These are phyloP conservation scores for Athene noctua DNA, from an alignment of 2,113 vertebrate genomes.

Conservation along the genomic window DNA sequence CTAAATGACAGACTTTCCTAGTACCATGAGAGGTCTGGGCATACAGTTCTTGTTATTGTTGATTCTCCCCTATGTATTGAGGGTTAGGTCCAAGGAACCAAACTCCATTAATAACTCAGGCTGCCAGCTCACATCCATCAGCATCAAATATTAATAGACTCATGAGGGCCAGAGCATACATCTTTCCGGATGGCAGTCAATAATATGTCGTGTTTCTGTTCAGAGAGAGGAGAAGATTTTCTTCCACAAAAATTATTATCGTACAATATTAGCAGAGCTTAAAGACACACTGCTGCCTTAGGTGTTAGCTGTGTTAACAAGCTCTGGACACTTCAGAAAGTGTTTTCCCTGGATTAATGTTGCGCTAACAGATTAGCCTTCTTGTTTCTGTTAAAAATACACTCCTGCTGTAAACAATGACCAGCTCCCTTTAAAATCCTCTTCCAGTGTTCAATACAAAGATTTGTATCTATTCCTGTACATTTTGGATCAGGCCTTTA, in stretches of 20 bases:
- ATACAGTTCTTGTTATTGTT: neutral
- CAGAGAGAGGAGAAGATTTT: slow-evolving; percentile 26
- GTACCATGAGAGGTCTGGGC: neutral
- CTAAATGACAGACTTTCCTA: neutral
- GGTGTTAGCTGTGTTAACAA: slow-evolving; percentile 42
- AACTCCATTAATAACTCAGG: slow-evolving; percentile 56
- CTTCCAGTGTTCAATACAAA: neutral
- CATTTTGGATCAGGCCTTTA: neutral
- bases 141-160: slow-evolving; percentile 70
- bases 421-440: neutral
- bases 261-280: slow-evolving; percentile 44
- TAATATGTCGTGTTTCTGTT: slow-evolving; percentile 50
- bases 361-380: neutral
- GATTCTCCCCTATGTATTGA: neutral
- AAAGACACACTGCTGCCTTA: slow-evolving; percentile 20
- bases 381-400: neutral
- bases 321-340: neutral
- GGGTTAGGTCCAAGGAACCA: slow-evolving; percentile 22
- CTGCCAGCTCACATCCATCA: slow-evolving; percentile 62
- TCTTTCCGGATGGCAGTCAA: slow-evolving; percentile 49
- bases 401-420: neutral
- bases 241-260: slow-evolving; percentile 43
- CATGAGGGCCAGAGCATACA: slow-evolving; percentile 5
- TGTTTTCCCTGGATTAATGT: slow-evolving; percentile 30
- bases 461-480: neutral